Percentiles rank a stretch among this genome's conserved stretches.
Evolutionary conservation across 2,888 invertebrate genomes (phyloP).

Genomic region (Brachylomia viminalis): DNA sequence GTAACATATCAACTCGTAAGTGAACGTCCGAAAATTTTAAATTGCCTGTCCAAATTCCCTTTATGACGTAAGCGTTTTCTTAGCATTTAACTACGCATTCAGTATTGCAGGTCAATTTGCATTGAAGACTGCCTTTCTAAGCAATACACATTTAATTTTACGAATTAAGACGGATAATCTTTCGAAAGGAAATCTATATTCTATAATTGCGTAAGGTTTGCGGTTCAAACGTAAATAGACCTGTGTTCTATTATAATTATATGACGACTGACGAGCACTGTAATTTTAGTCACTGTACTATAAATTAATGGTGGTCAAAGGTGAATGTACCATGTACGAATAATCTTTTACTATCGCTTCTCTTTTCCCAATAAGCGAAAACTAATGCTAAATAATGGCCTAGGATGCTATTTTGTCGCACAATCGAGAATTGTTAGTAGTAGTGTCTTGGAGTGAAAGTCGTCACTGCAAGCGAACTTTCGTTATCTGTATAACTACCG

Average conservation of each 20-base stretch:
- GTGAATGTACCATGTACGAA: conserved; percentile 64
- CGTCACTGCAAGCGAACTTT: conserved; percentile 82
- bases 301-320: conserved; percentile 72
- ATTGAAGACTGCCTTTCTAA: conserved; percentile 17
- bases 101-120: conserved; percentile 5
- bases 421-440: conserved; percentile 69
- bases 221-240: conserved; percentile 39
- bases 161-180: conserved; percentile 24
- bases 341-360: conserved; percentile 32
- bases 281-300: conserved; percentile 60
- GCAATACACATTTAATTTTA: conserved; percentile 23
- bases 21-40: background rate
- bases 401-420: conserved; percentile 39
- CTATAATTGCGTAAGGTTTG: conserved; percentile 54
- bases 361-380: conserved; percentile 33
- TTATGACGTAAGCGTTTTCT: conserved; percentile 26
- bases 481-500: conserved; percentile 76
- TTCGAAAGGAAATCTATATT: conserved; percentile 53
- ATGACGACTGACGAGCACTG: conserved; percentile 47
- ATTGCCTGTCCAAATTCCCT: background rate
- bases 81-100: background rate
- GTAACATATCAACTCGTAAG: background rate
- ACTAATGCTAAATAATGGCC: conserved; percentile 28
- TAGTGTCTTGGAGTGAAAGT: conserved; percentile 79
- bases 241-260: conserved; percentile 56